phyloP scores from a whole-genome alignment of 2,888 invertebrate genomes.

The Drosophila pegasa region DNA sequence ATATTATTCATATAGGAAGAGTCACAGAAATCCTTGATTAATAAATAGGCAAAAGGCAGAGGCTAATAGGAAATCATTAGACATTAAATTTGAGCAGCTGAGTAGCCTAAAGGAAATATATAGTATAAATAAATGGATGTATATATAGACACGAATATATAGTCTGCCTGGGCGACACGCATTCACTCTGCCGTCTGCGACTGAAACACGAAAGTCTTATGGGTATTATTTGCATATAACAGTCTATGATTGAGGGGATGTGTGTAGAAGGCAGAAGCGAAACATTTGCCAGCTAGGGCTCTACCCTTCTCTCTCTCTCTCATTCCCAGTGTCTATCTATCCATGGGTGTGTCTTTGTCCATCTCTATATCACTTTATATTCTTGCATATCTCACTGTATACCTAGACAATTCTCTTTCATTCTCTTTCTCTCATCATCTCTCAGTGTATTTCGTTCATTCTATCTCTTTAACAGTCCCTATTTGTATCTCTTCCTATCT shows the following conservation, averaged over 20 bases:
- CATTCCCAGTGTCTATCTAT: neutral
- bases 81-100: neutral
- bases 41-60: neutral
- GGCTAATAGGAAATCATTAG: neutral
- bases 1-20: neutral
- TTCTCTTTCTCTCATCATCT: too few relatives aligned
- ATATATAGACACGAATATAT: too few relatives aligned
- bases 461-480: too few relatives aligned
- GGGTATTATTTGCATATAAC: neutral
- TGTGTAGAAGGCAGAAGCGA: neutral
- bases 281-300: neutral
- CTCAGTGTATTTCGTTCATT: too few relatives aligned
- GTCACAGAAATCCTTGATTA: neutral
- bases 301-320: neutral
- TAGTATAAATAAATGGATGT: neutral
- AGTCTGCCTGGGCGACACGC: neutral
- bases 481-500: too few relatives aligned
- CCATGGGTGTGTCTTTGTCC: neutral
- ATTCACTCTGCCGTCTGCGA: neutral
- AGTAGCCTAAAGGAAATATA: neutral
- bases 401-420: neutral
- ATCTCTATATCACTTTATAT: neutral
- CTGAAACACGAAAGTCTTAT: neutral
- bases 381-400: too few relatives aligned
- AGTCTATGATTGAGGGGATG: neutral